Conservation (phyloP, 2,797 vertebrate species). For the Rhynchotus rufescens region DNA sequence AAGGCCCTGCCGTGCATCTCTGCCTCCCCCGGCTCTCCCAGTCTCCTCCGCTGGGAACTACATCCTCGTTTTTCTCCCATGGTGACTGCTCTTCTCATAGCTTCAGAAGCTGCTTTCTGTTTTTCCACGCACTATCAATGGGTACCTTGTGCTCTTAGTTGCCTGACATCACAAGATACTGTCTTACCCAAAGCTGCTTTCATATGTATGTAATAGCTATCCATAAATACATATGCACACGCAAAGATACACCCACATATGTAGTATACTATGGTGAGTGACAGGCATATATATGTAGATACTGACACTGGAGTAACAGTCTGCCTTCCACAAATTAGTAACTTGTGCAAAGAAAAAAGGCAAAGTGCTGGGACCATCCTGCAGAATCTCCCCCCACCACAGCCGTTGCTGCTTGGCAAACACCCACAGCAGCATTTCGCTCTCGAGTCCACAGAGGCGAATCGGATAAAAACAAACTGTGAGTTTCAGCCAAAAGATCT, state of each 20-base stretch:
- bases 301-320: neutral
- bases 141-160: neutral
- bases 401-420: neutral
- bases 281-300: neutral
- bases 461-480: constrained; percentile 4
- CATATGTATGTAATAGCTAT: constrained; percentile 17
- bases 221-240: neutral
- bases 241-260: neutral
- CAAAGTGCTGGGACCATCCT: neutral
- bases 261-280: neutral
- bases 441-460: neutral
- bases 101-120: neutral
- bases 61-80: neutral
- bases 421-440: neutral
- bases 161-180: constrained; percentile 10
- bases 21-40: neutral
- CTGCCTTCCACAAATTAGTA: neutral
- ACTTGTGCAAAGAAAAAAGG: neutral
- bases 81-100: neutral
- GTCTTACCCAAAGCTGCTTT: constrained; percentile 9
- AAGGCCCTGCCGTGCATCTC: neutral
- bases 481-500: neutral
- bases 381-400: neutral
- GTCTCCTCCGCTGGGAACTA: neutral
- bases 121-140: neutral